Evolutionary conservation across 2,113 vertebrate genomes (phyloP).

Genomic region (Rhadina sibilatrix): DNA sequence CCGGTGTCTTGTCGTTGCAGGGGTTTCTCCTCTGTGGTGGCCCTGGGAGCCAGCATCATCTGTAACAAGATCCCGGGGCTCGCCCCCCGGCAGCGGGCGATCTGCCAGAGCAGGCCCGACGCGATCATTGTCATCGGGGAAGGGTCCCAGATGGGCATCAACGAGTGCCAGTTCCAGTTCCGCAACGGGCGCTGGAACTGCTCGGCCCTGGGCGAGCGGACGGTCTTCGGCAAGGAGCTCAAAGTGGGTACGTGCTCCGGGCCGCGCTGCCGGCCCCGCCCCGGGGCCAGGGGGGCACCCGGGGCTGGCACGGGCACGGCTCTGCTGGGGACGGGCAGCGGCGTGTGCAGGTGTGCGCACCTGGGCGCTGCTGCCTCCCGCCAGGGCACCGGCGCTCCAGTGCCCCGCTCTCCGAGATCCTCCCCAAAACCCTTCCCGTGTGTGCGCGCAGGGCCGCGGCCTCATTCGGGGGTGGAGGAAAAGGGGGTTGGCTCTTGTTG

Average conservation of each 20-base stretch:
- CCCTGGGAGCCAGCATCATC: conserved; percentile 96
- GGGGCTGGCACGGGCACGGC: neutral
- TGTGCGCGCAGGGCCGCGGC: neutral
- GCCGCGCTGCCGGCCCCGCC: neutral
- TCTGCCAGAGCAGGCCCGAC: conserved; percentile 97
- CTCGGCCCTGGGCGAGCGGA: conserved; percentile 93
- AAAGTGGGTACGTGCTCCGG: conserved; percentile 92
- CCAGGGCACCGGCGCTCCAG: neutral
- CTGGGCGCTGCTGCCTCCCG: neutral
- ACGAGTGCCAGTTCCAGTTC: conserved; percentile 98
- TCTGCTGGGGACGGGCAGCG: rapidly evolving
- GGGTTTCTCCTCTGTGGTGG: conserved; percentile 93
- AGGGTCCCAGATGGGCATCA: conserved; percentile 96
- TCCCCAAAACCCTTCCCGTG: rapidly evolving
- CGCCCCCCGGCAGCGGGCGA: conserved; percentile 93
- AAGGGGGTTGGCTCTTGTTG: neutral
- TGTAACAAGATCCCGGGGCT: conserved; percentile 97
- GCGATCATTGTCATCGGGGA: conserved; percentile 98
- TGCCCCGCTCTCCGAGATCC: neutral
- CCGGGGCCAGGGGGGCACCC: neutral
- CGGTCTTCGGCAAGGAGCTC: conserved; percentile 96
- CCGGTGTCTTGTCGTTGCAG: conserved; percentile 70
- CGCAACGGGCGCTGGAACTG: conserved; percentile 96
- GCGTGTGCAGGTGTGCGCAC: too few species aligned
- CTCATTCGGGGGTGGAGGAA: rapidly evolving